These are phyloP conservation scores for Dicrostonyx torquatus DNA, from an alignment of 2,797 vertebrate genomes.

Conservation along the genomic window DNA sequence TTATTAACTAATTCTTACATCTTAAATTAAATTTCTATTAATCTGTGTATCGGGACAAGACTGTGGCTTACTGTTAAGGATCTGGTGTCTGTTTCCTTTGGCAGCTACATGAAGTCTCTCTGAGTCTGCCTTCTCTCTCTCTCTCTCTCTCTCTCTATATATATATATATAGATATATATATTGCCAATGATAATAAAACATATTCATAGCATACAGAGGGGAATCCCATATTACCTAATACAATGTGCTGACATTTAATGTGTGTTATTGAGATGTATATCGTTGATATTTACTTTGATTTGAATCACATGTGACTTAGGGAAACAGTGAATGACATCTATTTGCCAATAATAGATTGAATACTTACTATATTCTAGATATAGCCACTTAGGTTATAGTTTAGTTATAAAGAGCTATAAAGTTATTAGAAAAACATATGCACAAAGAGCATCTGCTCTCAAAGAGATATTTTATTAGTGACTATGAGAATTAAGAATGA, in stretches of 20 bases:
- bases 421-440: background rate
- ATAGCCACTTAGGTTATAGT: background rate
- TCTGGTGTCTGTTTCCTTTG: no score
- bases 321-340: background rate
- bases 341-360: background rate
- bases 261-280: background rate
- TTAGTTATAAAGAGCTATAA: background rate
- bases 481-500: background rate
- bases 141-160: no score
- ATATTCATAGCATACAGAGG: no score
- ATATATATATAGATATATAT: no score
- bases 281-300: background rate
- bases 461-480: background rate
- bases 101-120: no score
- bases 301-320: background rate
- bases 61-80: no score
- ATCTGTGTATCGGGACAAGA: no score
- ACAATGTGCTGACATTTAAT: background rate
- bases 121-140: no score
- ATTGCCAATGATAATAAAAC: no score
- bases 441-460: background rate
- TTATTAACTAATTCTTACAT: no score
- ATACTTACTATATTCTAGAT: background rate
- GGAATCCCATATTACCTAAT: background rate
- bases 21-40: no score